Evolutionary conservation across 1,140 invertebrate genomes (phyloP).

Genomic region (Dreissena rostriformis): DNA sequence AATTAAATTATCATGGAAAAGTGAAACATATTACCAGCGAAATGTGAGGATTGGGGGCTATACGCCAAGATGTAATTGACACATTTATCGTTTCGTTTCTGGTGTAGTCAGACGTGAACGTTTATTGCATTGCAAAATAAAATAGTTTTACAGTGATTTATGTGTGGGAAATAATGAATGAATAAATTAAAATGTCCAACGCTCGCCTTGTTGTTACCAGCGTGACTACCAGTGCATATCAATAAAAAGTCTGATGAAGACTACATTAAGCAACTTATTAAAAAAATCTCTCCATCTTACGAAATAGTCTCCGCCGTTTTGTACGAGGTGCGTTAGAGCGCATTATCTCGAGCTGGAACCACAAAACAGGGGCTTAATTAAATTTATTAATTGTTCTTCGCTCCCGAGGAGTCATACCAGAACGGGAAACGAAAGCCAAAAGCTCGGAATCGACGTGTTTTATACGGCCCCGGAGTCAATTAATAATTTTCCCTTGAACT

Average conservation of each 20-base stretch:
- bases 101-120: too few species aligned
- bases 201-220: too few species aligned
- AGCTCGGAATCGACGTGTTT: conserved; percentile 49
- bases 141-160: too few species aligned
- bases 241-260: conserved; percentile 56
- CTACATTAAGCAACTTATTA: conserved; percentile 54
- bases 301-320: conserved; percentile 7
- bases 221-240: too few species aligned
- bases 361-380: conserved; percentile 54
- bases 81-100: too few species aligned
- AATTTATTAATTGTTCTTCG: conserved; percentile 58
- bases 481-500: conserved; percentile 19
- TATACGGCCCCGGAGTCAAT: conserved; percentile 56
- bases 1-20: too few species aligned
- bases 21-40: too few species aligned
- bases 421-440: conserved; percentile 43
- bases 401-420: conserved; percentile 48
- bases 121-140: too few species aligned
- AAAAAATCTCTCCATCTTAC: conserved; percentile 51
- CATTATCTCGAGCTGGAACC: conserved; percentile 49
- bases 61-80: too few species aligned
- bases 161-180: too few species aligned
- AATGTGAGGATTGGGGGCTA: too few species aligned
- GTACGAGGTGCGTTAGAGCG: conserved; percentile 46
- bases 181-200: too few species aligned